Evolutionary conservation across 64 coral and sea anemone genomes (phyloP), one percentile per base, ranked within the genome.

Genomic region (Platygyra sinensis): DNA sequence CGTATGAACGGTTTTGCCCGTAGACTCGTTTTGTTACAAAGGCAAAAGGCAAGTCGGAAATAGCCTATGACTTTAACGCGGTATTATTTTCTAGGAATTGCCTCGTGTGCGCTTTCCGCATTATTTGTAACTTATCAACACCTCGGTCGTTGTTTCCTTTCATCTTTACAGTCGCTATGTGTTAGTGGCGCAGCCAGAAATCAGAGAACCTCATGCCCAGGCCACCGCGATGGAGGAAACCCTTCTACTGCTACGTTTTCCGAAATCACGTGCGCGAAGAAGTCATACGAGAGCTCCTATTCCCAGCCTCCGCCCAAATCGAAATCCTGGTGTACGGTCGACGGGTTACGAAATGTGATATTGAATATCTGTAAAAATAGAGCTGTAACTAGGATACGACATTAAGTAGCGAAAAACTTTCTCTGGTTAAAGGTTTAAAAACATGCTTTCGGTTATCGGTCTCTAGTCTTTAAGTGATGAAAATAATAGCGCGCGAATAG

Each of bases 241-340:
- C 16, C 78, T 80, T 60, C 51, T 80, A 32, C 28, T 80, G 52
- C 14, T 80, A 19, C 78, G 78, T 61, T 80, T 80, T 80, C 78
- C 78, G 2, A 80, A 80, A 16, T 61, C 52, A 30, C 52, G 78
- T 31, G 78, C 62, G 33, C 52, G 57, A 61, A 60, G 24, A 54
- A 55, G 54, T 80, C 55, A 61, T 33, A 31, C 13, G 4, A 80
- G 54, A 5, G 78, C 78, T 10, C 61, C 78, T 80, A 80, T 80
- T 59, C 29, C 55, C 25, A 60, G 28, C 29, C 27, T 22, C 1
- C 55, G 16, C 78, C 32, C 78, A 60, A 80, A 61, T 80, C 78
- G 78, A 10, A 62, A 33, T 12, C 1, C 62, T 62, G 27, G 57
- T 5, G 50, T 61, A 6, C 28, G 15, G 29, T n/a, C n/a, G n/a